Conservation (phyloP, 2,113 vertebrate species). For the Cephalopholis sonnerati region DNA sequence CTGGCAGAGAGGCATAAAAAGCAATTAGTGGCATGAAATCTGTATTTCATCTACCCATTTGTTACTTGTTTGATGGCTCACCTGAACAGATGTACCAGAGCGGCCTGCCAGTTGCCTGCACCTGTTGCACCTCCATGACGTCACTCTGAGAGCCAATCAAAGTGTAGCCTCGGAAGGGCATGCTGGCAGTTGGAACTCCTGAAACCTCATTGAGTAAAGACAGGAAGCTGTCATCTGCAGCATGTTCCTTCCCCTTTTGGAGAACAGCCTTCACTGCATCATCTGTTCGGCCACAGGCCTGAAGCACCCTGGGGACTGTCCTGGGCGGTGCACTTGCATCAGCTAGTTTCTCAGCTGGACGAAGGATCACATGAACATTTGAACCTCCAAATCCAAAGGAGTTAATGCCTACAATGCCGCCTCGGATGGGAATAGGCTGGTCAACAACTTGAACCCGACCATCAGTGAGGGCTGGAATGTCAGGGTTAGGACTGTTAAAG, state of each 20-base stretch:
- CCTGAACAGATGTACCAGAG: conserved; percentile 98
- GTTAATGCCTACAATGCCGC: conserved; percentile 91
- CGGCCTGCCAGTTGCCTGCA: conserved; percentile 81
- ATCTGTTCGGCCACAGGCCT: conserved; percentile 90
- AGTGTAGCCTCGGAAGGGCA: conserved; percentile 92
- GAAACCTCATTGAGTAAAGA: conserved; percentile 90
- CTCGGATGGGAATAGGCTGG: conserved; percentile 87
- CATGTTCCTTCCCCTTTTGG: conserved; percentile 81
- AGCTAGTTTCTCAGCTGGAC: conserved; percentile 74
- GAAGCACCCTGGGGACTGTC: conserved; percentile 84
- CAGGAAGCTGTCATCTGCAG: conserved; percentile 81
- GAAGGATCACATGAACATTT: conserved; percentile 93
- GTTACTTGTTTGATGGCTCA: conserved; percentile 64
- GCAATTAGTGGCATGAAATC: too few relatives aligned
- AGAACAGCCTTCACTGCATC: conserved; percentile 87
- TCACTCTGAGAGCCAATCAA: conserved; percentile 85
- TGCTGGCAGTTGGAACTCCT: conserved; percentile 74
- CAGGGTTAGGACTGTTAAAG: conserved; percentile 88
- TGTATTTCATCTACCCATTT: too few relatives aligned
- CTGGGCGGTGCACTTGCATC: neutral
- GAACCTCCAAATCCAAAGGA: conserved; percentile 97
- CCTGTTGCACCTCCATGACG: conserved; percentile 86
- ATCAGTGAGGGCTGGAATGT: conserved; percentile 90
- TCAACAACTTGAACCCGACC: conserved; percentile 89
- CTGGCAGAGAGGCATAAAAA: too few relatives aligned